Percentiles rank a stretch among this genome's conserved stretches.
phyloP scores from a whole-genome alignment of 2,888 invertebrate genomes.

The Allolobophora icterica region DNA sequence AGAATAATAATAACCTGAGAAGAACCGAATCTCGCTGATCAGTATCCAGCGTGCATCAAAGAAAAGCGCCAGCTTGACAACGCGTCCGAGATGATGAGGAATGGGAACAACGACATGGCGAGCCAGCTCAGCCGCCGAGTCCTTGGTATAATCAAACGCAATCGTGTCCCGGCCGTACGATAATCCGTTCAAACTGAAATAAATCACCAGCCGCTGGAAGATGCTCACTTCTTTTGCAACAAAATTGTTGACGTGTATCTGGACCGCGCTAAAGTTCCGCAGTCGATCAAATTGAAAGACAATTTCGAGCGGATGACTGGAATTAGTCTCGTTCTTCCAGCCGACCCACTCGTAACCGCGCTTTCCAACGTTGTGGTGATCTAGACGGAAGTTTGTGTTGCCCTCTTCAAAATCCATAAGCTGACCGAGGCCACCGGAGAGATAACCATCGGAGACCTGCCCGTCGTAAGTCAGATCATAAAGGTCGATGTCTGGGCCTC shows the following conservation, averaged over 20 bases:
- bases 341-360: constrained; percentile 82
- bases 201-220: constrained; percentile 80
- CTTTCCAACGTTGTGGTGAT: constrained; percentile 68
- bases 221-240: constrained; percentile 84
- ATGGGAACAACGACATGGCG: constrained; percentile 83
- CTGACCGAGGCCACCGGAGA: constrained; percentile 83
- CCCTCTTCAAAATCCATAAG: constrained; percentile 77
- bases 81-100: constrained; percentile 80
- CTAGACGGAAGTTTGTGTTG: constrained; percentile 71
- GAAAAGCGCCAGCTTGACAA: constrained; percentile 76
- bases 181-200: constrained; percentile 78
- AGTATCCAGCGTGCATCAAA: constrained; percentile 86
- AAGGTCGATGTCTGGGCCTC: constrained; percentile 80
- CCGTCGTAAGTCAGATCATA: constrained; percentile 86
- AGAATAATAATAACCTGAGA: constrained; percentile 73
- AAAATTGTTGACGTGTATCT: constrained; percentile 77
- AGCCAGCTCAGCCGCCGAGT: constrained; percentile 78
- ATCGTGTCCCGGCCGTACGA: constrained; percentile 80
- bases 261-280: constrained; percentile 82
- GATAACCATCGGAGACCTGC: constrained; percentile 52
- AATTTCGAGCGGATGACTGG: constrained; percentile 73
- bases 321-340: constrained; percentile 71
- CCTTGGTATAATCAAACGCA: constrained; percentile 73
- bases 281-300: constrained; percentile 86
- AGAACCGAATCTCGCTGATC: constrained; percentile 86